A percentile compares a stretch with the other conserved stretches of the same genome.
These are phyloP conservation scores for Phalacrocorax aristotelis DNA, from an alignment of 2,113 vertebrate genomes.

Conservation along the genomic window DNA sequence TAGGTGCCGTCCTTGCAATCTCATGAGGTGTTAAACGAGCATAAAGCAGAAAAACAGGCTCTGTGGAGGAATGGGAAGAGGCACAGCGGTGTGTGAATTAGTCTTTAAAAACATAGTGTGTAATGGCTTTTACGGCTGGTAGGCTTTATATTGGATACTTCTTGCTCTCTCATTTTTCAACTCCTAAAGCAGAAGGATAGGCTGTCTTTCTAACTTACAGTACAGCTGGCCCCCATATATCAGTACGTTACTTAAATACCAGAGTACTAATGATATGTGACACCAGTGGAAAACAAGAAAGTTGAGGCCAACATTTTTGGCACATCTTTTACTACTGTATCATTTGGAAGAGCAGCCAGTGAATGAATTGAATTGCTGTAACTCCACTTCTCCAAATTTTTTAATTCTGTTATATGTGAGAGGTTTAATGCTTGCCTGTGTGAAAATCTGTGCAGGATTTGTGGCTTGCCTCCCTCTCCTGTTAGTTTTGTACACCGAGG, in stretches of 20 bases:
- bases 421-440: neutral
- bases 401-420: neutral
- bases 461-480: neutral
- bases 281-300: constrained; percentile 41
- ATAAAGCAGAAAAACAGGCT: neutral
- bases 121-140: neutral
- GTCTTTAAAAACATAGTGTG: neutral
- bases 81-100: neutral
- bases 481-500: neutral
- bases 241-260: constrained; percentile 3
- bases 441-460: neutral
- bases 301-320: constrained; percentile 21
- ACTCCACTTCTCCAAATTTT: neutral
- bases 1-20: neutral
- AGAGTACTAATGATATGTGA: constrained; percentile 40
- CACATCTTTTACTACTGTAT: neutral
- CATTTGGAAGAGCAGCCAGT: neutral
- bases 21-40: neutral
- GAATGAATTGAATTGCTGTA: neutral
- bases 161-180: neutral
- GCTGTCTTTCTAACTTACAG: neutral
- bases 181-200: neutral
- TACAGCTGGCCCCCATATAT: constrained; percentile 34
- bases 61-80: neutral
- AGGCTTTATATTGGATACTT: neutral